phyloP scores from a whole-genome alignment of 92 coral and sea anemone species.

The Pocillopora grandis region DNA sequence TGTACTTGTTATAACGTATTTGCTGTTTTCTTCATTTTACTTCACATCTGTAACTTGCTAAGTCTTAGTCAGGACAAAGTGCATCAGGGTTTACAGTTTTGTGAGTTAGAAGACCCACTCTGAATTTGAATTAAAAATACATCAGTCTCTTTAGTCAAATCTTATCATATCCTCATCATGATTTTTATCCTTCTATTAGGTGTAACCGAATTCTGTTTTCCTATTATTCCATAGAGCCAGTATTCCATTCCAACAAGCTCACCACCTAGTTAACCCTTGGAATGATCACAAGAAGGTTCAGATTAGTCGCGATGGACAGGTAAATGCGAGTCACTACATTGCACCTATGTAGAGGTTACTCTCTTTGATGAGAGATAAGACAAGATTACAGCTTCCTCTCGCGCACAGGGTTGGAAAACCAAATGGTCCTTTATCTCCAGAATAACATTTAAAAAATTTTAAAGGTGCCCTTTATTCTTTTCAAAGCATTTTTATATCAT shows the following conservation, averaged over 20 bases:
- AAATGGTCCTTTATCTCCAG: no score
- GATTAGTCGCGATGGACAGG: constrained; percentile 99
- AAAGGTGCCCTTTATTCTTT: no score
- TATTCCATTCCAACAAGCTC: constrained; percentile 95
- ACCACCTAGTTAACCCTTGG: constrained; percentile 97
- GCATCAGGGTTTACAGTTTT: no score
- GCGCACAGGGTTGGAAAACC: no score
- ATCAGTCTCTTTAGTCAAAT: no score
- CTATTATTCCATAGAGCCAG: constrained; percentile 64
- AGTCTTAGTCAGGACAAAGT: not conserved
- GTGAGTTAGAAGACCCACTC: no score
- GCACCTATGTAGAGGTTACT: not conserved
- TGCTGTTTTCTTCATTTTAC: not conserved
- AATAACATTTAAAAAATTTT: no score
- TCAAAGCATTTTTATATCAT: no score
- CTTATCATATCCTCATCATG: no score
- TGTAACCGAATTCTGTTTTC: not conserved
- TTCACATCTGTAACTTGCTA: not conserved
- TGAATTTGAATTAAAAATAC: no score
- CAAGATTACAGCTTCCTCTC: not conserved
- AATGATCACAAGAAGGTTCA: constrained; percentile 98
- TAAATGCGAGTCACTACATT: constrained; percentile 8
- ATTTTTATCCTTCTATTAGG: not conserved
- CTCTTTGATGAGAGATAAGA: not conserved
- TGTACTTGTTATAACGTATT: not conserved